phyloP scores from a whole-genome alignment of 2,888 invertebrate genomes.

The Dynastes maya region DNA sequence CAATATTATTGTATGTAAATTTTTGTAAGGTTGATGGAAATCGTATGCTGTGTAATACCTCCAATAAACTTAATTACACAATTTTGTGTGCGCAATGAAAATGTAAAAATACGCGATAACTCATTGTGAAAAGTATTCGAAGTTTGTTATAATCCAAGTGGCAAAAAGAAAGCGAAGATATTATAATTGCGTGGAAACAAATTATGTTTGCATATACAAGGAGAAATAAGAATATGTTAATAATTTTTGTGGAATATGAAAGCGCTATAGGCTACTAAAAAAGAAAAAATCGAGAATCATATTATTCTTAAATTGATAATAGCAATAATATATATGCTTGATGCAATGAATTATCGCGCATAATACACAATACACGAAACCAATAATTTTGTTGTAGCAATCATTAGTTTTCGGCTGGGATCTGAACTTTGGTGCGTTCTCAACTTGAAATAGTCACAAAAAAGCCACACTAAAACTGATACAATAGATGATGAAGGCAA shows the following conservation, averaged over 20 bases:
- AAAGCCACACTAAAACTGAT: conserved; percentile 80
- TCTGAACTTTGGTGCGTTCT: conserved; percentile 74
- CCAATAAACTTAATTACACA: not conserved
- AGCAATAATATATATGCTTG: too few relatives aligned
- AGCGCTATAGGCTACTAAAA: too few relatives aligned
- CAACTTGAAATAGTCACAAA: conserved; percentile 83
- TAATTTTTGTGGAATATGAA: too few relatives aligned
- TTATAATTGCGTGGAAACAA: too few relatives aligned
- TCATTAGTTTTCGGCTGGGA: conserved; percentile 60
- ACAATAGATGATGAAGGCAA: conserved; percentile 89
- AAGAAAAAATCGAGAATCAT: too few relatives aligned
- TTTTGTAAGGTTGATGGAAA: conserved; percentile 47
- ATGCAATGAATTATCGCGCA: too few relatives aligned
- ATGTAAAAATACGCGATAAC: not conserved
- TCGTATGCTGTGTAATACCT: not conserved
- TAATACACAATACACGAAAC: conserved; percentile 51
- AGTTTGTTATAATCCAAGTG: too few relatives aligned
- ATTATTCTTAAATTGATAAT: not conserved
- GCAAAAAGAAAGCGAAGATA: too few relatives aligned
- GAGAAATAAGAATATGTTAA: too few relatives aligned
- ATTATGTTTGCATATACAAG: too few relatives aligned
- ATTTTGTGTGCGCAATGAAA: conserved; percentile 20
- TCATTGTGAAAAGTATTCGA: too few relatives aligned
- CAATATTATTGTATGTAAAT: conserved; percentile 14
- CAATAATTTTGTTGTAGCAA: conserved; percentile 61